These are phyloP conservation scores for Tachina grossa DNA, from an alignment of 2,888 invertebrate genomes.

Conservation along the genomic window DNA sequence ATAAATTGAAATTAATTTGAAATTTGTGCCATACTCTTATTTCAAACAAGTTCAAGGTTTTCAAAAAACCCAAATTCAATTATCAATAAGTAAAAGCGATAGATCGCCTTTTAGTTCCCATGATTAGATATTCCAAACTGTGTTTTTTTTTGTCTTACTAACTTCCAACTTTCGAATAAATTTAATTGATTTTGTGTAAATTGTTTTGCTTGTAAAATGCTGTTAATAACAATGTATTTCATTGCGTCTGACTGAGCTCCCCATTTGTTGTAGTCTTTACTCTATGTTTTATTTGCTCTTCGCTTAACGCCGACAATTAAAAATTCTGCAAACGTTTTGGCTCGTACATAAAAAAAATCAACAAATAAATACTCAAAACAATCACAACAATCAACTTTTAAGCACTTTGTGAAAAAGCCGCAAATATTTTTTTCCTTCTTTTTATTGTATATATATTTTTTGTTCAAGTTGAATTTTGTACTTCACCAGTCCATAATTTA, in stretches of 20 bases:
- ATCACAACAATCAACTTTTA: slow-evolving; percentile 68
- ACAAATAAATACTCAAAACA: slow-evolving; percentile 72
- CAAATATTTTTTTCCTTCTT: slow-evolving; percentile 45
- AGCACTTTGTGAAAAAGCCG: slow-evolving; percentile 69
- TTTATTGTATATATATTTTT: slow-evolving; percentile 5
- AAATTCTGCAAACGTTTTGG: slow-evolving; percentile 78
- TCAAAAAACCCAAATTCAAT: neutral
- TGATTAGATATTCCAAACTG: slow-evolving; percentile 53
- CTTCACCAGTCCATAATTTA: slow-evolving; percentile 65
- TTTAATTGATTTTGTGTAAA: slow-evolving; percentile 67
- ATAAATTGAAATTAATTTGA: slow-evolving; percentile 38
- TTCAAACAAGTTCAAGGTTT: slow-evolving; percentile 58
- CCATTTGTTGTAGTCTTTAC: slow-evolving; percentile 52
- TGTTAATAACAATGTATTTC: slow-evolving; percentile 47
- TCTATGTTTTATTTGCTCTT: slow-evolving; percentile 41
- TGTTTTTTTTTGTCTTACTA: neutral
- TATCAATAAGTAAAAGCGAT: slow-evolving; percentile 12
- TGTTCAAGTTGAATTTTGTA: slow-evolving; percentile 13
- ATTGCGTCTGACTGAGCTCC: slow-evolving; percentile 42
- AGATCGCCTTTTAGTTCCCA: slow-evolving; percentile 58
- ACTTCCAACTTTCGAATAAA: slow-evolving; percentile 2
- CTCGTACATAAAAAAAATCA: slow-evolving; percentile 79
- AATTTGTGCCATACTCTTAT: slow-evolving; percentile 47
- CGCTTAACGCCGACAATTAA: slow-evolving; percentile 68
- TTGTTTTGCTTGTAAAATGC: slow-evolving; percentile 35